Evolutionary conservation across 2,888 invertebrate genomes (phyloP).

Genomic region (Patella ulyssiponensis): DNA sequence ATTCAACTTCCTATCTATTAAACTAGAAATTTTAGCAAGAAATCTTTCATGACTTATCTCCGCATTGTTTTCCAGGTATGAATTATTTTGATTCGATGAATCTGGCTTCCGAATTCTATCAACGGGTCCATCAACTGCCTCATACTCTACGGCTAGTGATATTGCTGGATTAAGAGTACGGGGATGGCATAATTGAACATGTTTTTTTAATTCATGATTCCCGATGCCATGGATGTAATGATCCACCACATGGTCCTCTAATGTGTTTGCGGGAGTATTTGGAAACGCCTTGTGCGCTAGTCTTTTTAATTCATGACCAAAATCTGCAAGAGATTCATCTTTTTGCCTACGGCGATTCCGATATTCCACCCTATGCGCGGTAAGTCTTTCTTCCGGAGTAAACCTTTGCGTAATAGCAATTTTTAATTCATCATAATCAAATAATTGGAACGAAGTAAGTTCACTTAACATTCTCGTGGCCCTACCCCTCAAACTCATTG

Average conservation of each 20-base stretch:
- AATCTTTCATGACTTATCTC: too few relatives aligned
- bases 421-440: conserved; percentile 11
- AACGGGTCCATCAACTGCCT: neutral
- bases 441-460: neutral
- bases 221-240: conserved; percentile 4
- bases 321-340: conserved; percentile 7
- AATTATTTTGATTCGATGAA: too few relatives aligned
- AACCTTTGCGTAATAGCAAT: conserved; percentile 4
- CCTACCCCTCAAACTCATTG: conserved; percentile 20
- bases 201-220: conserved; percentile 8
- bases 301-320: conserved; percentile 4
- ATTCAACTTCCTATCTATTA: neutral
- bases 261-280: neutral
- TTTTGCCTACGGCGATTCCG: neutral
- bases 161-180: too few relatives aligned
- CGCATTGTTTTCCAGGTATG: too few relatives aligned
- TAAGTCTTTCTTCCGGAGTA: neutral
- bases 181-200: neutral
- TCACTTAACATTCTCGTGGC: conserved; percentile 14
- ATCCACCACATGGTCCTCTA: neutral
- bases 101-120: neutral
- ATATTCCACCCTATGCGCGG: neutral
- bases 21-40: too few relatives aligned
- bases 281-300: conserved; percentile 6
- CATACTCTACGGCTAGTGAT: too few relatives aligned